Conservation (phyloP, 2,797 vertebrate species). For the Caiman crocodilus region DNA sequence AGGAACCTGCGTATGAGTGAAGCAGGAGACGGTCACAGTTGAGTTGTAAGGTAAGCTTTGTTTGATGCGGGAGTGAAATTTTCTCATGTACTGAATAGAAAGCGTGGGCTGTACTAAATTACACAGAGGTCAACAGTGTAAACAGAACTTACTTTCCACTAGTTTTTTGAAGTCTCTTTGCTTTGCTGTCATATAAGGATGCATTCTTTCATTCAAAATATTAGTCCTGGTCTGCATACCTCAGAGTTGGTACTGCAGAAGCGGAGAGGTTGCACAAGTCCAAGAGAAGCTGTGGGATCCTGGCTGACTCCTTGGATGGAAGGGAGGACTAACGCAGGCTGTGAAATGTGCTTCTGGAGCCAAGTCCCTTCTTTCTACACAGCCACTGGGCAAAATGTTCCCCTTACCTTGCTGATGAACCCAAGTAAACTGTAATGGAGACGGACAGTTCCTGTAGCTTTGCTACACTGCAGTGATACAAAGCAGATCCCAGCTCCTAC, state of each 20-base stretch:
- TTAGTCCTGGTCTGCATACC: not conserved
- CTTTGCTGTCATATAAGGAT: not conserved
- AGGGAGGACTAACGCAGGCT: not conserved
- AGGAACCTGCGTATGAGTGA: conserved; percentile 27
- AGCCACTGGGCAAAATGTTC: not conserved
- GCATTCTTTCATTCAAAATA: not conserved
- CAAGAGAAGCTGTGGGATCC: no score
- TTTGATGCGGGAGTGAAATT: not conserved
- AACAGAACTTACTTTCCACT: not conserved
- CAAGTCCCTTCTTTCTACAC: not conserved
- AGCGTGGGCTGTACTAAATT: not conserved
- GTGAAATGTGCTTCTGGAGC: not conserved
- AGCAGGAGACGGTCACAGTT: not conserved
- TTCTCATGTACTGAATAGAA: not conserved
- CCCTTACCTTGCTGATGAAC: no score
- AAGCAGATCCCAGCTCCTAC: not conserved
- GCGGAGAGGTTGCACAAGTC: not conserved
- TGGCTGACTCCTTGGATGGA: not conserved
- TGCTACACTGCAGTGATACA: not conserved
- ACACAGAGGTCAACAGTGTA: not conserved
- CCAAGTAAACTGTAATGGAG: not conserved
- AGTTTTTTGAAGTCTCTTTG: not conserved
- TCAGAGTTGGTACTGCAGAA: not conserved
- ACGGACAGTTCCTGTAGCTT: not conserved
- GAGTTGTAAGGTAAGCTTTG: not conserved